Evolutionary conservation across 2,797 vertebrate genomes (phyloP), one percentile per base, ranked within the genome.

Genomic region (Amblyraja radiata): DNA sequence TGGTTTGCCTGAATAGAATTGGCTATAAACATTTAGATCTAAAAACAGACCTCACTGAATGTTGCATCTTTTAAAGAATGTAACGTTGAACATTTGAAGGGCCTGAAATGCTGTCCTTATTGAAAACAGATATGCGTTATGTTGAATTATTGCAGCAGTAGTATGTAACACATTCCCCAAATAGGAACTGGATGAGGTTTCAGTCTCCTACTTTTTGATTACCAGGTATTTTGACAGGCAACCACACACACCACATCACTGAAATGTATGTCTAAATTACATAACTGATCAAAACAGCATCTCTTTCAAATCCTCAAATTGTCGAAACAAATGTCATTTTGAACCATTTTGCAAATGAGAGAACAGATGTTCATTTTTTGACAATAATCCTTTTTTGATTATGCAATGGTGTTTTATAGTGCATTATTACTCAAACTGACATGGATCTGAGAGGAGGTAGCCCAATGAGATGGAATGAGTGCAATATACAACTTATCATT

Each of bases 401-500:
- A 92, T 46, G 65, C 23, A 54, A 54, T 74, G 36, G 71, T 28
- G 10, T 92, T 54, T 76, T 36, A 21, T 65, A 92, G 39, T 46
- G 46, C 39, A 28, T 92, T 54, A 91, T 54, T 74, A 58, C n/a
- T 88, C n/a, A 36, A 88, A 68, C 63, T 3, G 61, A 68, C n/a
- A 88, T 36, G 61, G n/a, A 68, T 68, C 16, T 36, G 68, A 54
- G 25, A 46, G 46, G 2, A 46, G 36, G 39, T 76, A 76, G 39
- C 90, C 90, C 36, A 76, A 76, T 92, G 71, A 92, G 25, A 92
- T 76, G 39, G 23, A 92, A 28, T 76, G 65, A 92, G 90, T 92
- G 90, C 90, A 92, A 92, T 92, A 76, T 76, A 68, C 36, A 28
- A 92, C 39, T 76, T 74, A 92, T 92, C 18, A 68, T 76, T 92